A percentile compares a stretch with the other conserved stretches of the same genome.
Evolutionary conservation across 2,888 invertebrate genomes (phyloP).

Genomic region (Chymomyza procnemis): DNA sequence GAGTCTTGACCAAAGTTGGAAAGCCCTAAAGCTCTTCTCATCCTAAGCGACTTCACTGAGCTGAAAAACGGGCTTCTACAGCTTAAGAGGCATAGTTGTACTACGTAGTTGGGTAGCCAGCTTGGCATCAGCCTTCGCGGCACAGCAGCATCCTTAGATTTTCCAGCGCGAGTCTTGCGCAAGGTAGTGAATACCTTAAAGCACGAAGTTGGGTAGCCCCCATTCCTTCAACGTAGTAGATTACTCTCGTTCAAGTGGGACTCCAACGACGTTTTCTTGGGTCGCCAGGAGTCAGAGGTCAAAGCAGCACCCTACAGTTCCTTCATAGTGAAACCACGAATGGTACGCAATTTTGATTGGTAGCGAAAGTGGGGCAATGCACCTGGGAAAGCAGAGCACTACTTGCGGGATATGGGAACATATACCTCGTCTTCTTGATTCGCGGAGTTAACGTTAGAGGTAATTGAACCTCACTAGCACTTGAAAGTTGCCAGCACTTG

Average conservation of each 20-base stretch:
- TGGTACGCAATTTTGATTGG: constrained; percentile 95
- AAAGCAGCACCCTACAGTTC: constrained; percentile 95
- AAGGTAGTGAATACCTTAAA: constrained; percentile 96
- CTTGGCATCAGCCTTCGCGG: constrained; percentile 96
- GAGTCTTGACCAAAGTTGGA: too few relatives aligned
- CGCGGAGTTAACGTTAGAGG: constrained; percentile 94
- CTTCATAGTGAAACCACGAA: constrained; percentile 96
- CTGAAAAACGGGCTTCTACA: too few relatives aligned
- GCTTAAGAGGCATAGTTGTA: too few relatives aligned
- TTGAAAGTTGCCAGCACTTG: constrained; percentile 99
- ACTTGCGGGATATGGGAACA: constrained; percentile 95
- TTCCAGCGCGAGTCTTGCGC: too few relatives aligned
- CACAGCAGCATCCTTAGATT: too few relatives aligned
- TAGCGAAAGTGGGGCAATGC: constrained; percentile 96
- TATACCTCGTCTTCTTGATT: constrained; percentile 94
- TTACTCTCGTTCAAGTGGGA: too few relatives aligned
- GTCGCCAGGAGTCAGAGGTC: constrained; percentile 89
- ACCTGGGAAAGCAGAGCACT: constrained; percentile 94
- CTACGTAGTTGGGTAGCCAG: too few relatives aligned
- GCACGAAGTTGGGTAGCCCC: constrained; percentile 92
- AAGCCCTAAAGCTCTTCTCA: too few relatives aligned
- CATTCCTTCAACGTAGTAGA: too few relatives aligned
- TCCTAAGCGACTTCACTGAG: too few relatives aligned
- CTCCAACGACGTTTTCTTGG: constrained; percentile 97
- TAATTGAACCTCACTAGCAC: constrained; percentile 99